Percentiles rank a stretch among this genome's conserved stretches.
These are phyloP conservation scores for Sebastes umbrosus DNA, from an alignment of 2,797 vertebrate species.

Conservation along the genomic window DNA sequence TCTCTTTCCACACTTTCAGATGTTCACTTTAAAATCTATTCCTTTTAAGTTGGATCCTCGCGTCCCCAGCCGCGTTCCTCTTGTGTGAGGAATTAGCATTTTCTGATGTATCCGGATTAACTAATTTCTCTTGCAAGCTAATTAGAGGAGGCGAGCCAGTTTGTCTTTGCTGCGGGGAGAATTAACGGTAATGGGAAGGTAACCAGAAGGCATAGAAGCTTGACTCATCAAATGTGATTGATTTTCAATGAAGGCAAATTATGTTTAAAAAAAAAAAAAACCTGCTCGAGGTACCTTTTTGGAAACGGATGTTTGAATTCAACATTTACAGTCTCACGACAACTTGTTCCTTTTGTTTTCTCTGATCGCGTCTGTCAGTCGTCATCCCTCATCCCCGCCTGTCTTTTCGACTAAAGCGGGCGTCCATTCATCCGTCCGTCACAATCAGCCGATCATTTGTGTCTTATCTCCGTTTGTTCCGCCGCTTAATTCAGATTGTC, in stretches of 20 bases:
- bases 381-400: not conserved
- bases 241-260: constrained; percentile 57
- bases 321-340: not conserved
- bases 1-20: constrained; percentile 2
- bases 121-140: constrained; percentile 51
- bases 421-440: constrained; percentile 4
- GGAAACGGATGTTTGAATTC: constrained; percentile 16
- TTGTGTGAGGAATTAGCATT: constrained; percentile 48
- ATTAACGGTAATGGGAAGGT: constrained; percentile 40
- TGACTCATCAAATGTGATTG: constrained; percentile 51
- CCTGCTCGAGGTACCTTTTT: not conserved
- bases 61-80: constrained; percentile 13
- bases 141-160: constrained; percentile 40
- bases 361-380: not conserved
- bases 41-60: constrained; percentile 25
- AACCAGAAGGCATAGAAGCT: constrained; percentile 41
- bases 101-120: constrained; percentile 45
- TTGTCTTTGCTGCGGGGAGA: constrained; percentile 52
- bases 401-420: constrained; percentile 7
- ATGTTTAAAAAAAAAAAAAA: constrained; percentile 10
- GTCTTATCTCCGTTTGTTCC: constrained; percentile 15
- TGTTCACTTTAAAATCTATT: constrained; percentile 32
- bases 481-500: not conserved
- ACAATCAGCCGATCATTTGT: constrained; percentile 10
- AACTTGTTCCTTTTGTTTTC: constrained; percentile 1